These are phyloP conservation scores for Eurypyga helias DNA, from an alignment of 2,113 vertebrate genomes.

Conservation along the genomic window DNA sequence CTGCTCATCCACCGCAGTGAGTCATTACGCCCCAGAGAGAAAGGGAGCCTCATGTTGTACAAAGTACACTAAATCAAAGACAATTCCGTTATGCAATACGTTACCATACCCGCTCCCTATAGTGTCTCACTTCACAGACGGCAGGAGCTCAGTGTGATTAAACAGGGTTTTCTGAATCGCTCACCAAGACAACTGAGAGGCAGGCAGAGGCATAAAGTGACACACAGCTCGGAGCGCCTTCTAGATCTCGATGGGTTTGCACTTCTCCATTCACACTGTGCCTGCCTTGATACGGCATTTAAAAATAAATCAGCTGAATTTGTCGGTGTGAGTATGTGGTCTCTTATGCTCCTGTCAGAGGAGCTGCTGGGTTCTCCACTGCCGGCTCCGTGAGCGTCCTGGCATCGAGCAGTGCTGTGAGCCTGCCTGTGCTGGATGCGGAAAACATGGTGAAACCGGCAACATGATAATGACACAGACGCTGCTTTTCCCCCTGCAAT, in stretches of 20 bases:
- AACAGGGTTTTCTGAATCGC: not conserved
- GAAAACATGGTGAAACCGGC: not conserved
- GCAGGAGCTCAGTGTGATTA: conserved; percentile 33
- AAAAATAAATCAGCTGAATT: conserved; percentile 10
- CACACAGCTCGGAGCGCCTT: not conserved
- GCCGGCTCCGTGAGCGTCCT: not conserved
- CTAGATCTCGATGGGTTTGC: not conserved
- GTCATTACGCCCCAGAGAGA: not conserved
- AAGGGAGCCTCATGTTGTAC: not conserved
- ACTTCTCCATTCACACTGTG: not conserved
- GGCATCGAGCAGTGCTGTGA: accelerated
- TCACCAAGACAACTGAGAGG: not conserved
- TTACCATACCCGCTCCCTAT: not conserved
- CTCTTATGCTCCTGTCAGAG: not conserved
- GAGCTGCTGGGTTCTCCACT: not conserved
- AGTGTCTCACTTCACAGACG: conserved; percentile 24
- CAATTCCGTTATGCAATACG: not conserved
- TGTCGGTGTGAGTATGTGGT: not conserved
- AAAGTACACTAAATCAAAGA: not conserved
- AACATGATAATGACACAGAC: not conserved
- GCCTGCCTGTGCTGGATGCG: accelerated
- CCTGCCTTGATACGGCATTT: not conserved
- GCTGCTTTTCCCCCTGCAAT: not conserved
- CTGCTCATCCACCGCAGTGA: not conserved
- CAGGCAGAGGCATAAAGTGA: not conserved